Evolutionary conservation across 35 echinoderm and acorn worm species (phyloP).

Genomic region (Strongylocentrotus purpuratus): DNA sequence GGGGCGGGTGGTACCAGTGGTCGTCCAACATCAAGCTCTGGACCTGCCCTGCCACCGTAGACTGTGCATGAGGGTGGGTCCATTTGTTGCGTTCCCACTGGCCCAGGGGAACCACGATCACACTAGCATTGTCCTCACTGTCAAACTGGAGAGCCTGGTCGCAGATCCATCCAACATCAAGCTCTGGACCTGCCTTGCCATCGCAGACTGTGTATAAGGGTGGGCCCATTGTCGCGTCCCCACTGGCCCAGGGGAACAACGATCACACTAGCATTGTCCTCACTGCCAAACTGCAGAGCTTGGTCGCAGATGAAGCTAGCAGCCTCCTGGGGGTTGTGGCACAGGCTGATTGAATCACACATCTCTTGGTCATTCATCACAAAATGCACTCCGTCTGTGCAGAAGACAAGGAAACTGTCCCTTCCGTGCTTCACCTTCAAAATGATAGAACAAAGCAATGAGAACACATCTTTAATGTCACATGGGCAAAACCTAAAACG

Average conservation of each 20-base stretch:
- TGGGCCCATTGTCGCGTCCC: slow-evolving; percentile 71
- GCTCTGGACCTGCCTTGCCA: slow-evolving; percentile 62
- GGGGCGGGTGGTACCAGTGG: too few species aligned
- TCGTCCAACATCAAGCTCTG: slow-evolving; percentile 16
- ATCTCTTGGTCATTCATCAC: slow-evolving; percentile 95
- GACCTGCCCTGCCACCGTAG: slow-evolving; percentile 69
- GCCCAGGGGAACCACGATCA: slow-evolving; percentile 76
- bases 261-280: slow-evolving; percentile 90
- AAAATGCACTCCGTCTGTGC: slow-evolving; percentile 90
- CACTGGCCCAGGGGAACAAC: slow-evolving; percentile 86
- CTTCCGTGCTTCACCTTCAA: slow-evolving; percentile 78
- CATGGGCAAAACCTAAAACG: too few species aligned
- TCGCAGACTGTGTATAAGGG: slow-evolving; percentile 47
- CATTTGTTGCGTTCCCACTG: slow-evolving; percentile 79
- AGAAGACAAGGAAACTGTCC: slow-evolving; percentile 85
- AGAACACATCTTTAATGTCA: too few species aligned
- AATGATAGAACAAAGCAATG: not conserved
- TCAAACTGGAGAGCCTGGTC: slow-evolving; percentile 95
- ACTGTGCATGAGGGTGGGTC: slow-evolving; percentile 40
- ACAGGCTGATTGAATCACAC: slow-evolving; percentile 77
- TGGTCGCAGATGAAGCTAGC: slow-evolving; percentile 84
- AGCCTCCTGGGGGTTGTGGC: slow-evolving; percentile 69
- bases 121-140: slow-evolving; percentile 94
- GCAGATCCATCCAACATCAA: slow-evolving; percentile 28
- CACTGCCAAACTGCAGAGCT: slow-evolving; percentile 94